These are phyloP conservation scores for Pygmarrhopalites habei DNA, from an alignment of 1,140 invertebrate species.

Conservation along the genomic window DNA sequence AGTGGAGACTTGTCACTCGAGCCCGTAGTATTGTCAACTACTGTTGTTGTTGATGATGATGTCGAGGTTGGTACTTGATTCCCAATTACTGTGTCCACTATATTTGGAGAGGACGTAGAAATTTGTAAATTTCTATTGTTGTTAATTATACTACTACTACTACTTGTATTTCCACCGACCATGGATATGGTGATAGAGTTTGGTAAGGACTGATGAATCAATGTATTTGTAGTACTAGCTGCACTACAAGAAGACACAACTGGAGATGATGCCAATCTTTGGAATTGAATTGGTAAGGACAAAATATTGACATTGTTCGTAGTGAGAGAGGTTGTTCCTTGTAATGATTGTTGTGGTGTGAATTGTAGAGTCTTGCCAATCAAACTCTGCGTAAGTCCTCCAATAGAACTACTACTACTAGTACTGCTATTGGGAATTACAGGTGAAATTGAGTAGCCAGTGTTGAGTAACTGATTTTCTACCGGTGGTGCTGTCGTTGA, in stretches of 20 bases:
- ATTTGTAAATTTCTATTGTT: too few relatives aligned
- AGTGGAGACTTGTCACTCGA: conserved; percentile 35
- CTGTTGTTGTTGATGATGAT: not conserved
- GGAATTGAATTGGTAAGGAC: conserved; percentile 16
- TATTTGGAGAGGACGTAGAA: too few relatives aligned
- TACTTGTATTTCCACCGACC: conserved; percentile 2
- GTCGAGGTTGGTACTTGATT: not conserved
- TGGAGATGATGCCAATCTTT: conserved; percentile 6
- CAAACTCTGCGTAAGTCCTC: not conserved
- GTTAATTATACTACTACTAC: too few relatives aligned
- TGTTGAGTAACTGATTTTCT: conserved; percentile 3
- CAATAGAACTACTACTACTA: not conserved
- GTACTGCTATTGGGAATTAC: conserved; percentile 12
- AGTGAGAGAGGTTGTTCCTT: not conserved
- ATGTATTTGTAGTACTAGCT: conserved; percentile 6
- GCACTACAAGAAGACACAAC: conserved; percentile 6
- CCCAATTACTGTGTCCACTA: too few relatives aligned
- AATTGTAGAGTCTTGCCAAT: conserved; percentile 13
- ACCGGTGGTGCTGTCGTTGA: not conserved
- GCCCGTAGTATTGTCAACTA: not conserved
- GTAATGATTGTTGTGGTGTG: not conserved
- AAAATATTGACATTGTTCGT: conserved; percentile 1
- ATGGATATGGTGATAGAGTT: conserved; percentile 35
- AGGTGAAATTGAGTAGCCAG: conserved; percentile 34
- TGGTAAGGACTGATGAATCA: conserved; percentile 23